Conservation (phyloP, 2,797 vertebrate species). For the Petrocephalus sullivani region DNA sequence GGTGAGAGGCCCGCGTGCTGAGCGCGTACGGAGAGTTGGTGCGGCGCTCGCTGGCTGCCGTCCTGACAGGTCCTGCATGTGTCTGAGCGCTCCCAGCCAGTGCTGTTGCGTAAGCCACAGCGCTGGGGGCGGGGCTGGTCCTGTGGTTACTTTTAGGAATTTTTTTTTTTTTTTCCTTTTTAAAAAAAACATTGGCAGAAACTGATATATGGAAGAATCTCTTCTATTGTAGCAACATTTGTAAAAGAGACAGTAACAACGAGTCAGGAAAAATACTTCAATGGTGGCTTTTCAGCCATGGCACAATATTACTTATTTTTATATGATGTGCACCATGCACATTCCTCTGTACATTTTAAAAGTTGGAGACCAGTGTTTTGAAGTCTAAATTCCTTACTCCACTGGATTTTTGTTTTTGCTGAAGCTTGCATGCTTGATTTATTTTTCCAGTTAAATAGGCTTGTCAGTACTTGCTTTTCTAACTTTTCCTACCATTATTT, state of each 20-base stretch:
- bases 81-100: conserved; percentile 17
- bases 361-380: neutral
- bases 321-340: neutral
- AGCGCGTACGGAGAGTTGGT: neutral
- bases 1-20: neutral
- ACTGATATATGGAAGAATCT: neutral
- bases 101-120: conserved; percentile 18
- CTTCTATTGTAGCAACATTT: neutral
- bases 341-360: neutral
- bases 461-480: neutral
- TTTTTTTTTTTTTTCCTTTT: neutral
- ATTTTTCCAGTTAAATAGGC: neutral
- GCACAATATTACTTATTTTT: neutral
- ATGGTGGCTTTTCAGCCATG: neutral
- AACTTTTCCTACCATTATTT: neutral
- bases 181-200: neutral
- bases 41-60: neutral
- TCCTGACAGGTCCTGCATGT: conserved; percentile 10
- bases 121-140: neutral
- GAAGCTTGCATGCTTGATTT: neutral
- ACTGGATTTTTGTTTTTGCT: neutral
- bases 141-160: conserved; percentile 22
- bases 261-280: neutral
- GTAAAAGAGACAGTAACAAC: neutral
- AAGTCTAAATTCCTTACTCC: neutral